Evolutionary conservation across 2,113 vertebrate species (phyloP).

Genomic region (Otus sunia): DNA sequence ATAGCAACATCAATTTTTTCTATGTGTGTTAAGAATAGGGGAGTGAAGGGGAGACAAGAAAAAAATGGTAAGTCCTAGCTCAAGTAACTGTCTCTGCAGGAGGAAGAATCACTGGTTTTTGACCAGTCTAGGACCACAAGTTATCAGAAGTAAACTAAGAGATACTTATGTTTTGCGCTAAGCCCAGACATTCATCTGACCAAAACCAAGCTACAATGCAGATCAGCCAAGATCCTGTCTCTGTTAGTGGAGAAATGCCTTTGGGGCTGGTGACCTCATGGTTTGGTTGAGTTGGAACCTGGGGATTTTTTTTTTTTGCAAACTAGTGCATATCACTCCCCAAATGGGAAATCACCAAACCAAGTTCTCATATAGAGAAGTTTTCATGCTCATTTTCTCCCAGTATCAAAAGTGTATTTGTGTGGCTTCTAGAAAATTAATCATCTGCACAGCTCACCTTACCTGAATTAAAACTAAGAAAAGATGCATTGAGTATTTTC

Average conservation of each 20-base stretch:
- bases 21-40: accelerated
- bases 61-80: background rate
- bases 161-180: accelerated
- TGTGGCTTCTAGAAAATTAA: background rate
- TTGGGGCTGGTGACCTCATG: background rate
- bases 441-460: background rate
- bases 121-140: background rate
- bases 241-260: background rate
- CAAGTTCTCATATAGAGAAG: background rate
- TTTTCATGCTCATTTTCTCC: background rate
- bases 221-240: background rate
- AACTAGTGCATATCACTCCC: background rate
- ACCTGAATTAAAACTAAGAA: background rate
- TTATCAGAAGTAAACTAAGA: background rate
- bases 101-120: background rate
- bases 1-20: background rate
- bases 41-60: background rate
- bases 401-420: background rate
- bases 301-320: background rate
- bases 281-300: background rate
- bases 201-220: accelerated
- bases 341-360: background rate
- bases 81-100: background rate
- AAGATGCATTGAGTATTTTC: background rate
- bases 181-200: background rate